Conservation (phyloP, 1,140 invertebrate species). For the Drosophila ohnishii region DNA sequence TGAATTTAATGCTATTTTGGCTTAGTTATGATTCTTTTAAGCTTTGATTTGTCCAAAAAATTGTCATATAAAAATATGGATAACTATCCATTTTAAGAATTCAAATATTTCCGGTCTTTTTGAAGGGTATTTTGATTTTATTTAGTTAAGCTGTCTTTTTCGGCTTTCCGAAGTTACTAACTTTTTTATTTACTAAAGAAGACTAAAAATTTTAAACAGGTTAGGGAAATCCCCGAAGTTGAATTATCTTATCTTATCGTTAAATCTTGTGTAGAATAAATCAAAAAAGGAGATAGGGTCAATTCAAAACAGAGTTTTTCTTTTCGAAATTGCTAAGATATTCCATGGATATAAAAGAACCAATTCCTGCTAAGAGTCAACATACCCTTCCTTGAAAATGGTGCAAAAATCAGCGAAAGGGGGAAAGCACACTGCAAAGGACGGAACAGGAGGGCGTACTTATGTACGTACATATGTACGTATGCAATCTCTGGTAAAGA, state of each 20-base stretch:
- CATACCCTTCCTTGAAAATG: not conserved
- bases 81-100: too few species aligned
- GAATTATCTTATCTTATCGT: not conserved
- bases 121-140: too few species aligned
- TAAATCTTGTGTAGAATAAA: not conserved
- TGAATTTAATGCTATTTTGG: too few species aligned
- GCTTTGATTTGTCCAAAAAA: too few species aligned
- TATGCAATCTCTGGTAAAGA: conserved; percentile 34
- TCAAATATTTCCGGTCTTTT: too few species aligned
- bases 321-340: not conserved
- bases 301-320: not conserved
- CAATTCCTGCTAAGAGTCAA: not conserved
- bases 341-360: not conserved
- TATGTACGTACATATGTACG: not conserved
- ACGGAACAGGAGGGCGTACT: conserved; percentile 9
- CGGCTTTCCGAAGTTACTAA: too few species aligned
- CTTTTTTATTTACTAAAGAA: too few species aligned
- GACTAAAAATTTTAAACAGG: too few species aligned
- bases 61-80: too few species aligned
- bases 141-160: too few species aligned
- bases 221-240: not conserved
- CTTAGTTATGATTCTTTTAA: too few species aligned
- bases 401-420: conserved; percentile 27
- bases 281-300: not conserved
- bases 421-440: conserved; percentile 11